Percentiles rank a stretch among this genome's conserved stretches.
Conservation (phyloP, 1,140 invertebrate species). For the Drosophila subpulchrella region DNA sequence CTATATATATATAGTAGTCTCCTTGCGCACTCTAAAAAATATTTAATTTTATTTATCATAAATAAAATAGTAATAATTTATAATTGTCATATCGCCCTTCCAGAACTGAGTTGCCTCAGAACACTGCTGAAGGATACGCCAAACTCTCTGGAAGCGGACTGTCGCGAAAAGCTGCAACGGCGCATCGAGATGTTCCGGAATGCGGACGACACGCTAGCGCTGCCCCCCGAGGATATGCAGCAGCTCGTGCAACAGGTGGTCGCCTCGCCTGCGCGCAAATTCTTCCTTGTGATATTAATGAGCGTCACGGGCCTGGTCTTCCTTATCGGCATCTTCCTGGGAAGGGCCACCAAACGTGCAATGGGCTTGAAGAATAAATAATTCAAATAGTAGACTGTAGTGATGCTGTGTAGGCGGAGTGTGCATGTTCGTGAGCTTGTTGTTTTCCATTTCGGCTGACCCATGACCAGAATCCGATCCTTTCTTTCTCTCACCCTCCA, state of each 20-base stretch:
- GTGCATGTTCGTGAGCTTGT: conserved; percentile 51
- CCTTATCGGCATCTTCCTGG: conserved; percentile 92
- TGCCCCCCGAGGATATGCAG: conserved; percentile 88
- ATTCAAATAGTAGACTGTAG: conserved; percentile 51
- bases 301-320: conserved; percentile 91
- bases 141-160: conserved; percentile 90
- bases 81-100: conserved; percentile 69
- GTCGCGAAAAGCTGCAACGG: conserved; percentile 90
- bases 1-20: too few species aligned
- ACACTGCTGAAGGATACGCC: conserved; percentile 88
- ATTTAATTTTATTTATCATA: neutral
- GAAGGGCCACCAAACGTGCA: conserved; percentile 90
- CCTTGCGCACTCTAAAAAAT: too few species aligned
- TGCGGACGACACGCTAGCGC: conserved; percentile 89
- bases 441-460: conserved; percentile 43
- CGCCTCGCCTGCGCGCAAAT: conserved; percentile 90
- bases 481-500: conserved; percentile 3
- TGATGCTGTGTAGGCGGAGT: conserved; percentile 43
- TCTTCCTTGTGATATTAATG: conserved; percentile 90
- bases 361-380: conserved; percentile 88
- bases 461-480: conserved; percentile 44
- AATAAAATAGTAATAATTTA: neutral
- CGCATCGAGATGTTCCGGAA: conserved; percentile 95
- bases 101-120: conserved; percentile 93
- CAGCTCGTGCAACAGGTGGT: conserved; percentile 89